Conservation (phyloP, 2,113 vertebrate genomes). For the Cyanoderma ruficeps region DNA sequence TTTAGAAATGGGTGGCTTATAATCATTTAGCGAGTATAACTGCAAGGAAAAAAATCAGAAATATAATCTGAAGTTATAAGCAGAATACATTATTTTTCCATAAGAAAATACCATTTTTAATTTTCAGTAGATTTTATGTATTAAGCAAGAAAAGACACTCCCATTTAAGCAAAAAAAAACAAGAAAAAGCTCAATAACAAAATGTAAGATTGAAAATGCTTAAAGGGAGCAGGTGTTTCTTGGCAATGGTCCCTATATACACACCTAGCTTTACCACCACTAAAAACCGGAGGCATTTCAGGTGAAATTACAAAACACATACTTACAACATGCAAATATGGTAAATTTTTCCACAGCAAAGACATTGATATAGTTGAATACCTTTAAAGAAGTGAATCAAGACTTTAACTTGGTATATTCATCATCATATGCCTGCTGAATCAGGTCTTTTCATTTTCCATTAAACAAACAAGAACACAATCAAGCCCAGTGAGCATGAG, state of each 20-base stretch:
- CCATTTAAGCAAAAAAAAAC: background rate
- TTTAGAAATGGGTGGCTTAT: slow-evolving; percentile 99
- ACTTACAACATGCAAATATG: fast-evolving
- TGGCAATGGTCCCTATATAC: background rate
- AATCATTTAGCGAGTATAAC: slow-evolving; percentile 98
- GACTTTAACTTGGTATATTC: background rate
- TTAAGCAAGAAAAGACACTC: background rate
- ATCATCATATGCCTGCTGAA: background rate
- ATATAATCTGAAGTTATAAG: background rate
- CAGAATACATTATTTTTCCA: background rate
- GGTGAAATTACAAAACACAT: background rate
- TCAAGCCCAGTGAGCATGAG: background rate
- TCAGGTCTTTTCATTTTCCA: background rate
- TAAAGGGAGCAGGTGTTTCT: background rate
- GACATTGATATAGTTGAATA: background rate
- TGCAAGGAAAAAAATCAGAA: slow-evolving; percentile 57
- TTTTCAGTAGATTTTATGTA: background rate
- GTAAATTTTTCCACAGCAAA: background rate
- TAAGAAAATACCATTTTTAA: background rate
- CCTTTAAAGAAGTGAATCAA: background rate
- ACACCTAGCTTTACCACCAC: background rate
- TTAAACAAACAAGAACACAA: background rate
- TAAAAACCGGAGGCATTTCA: background rate
- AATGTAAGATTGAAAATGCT: background rate
- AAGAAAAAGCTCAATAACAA: background rate